A percentile compares a stretch with the other conserved stretches of the same genome.
Conservation (phyloP, 1,140 invertebrate genomes). For the Rhagoletis pomonella region DNA sequence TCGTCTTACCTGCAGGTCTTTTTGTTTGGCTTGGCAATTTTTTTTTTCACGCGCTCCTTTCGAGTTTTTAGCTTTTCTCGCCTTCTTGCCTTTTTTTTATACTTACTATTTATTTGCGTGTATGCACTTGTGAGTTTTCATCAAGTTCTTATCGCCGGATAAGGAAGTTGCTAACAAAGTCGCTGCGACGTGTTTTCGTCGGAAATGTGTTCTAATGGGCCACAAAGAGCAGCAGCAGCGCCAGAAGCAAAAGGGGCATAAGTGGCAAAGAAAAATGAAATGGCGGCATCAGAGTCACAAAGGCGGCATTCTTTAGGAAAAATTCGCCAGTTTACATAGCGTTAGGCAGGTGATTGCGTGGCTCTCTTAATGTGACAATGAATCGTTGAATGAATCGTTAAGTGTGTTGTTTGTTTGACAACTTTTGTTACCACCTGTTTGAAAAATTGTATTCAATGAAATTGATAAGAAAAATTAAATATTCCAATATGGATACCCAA, state of each 20-base stretch:
- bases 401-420: not conserved
- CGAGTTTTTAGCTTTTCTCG: not conserved
- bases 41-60: not conserved
- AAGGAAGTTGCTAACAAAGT: slow-evolving; percentile 51
- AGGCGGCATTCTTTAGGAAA: not conserved
- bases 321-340: too few species aligned
- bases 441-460: too few species aligned
- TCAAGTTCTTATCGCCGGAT: slow-evolving; percentile 50
- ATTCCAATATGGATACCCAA: too few species aligned
- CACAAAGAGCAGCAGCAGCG: not conserved
- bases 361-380: not conserved
- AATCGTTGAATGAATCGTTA: not conserved
- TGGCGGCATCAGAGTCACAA: not conserved
- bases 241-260: not conserved
- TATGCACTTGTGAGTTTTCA: slow-evolving; percentile 19
- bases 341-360: slow-evolving; percentile 15
- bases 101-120: slow-evolving; percentile 17
- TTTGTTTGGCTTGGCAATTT: not conserved
- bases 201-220: slow-evolving; percentile 23
- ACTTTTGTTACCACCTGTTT: too few species aligned
- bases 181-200: slow-evolving; percentile 21
- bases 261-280: not conserved
- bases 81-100: not conserved
- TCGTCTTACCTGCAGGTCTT: not conserved
- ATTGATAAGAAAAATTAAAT: too few species aligned